Evolutionary conservation across 64 coral and sea anemone species (phyloP).

Genomic region (Stichodactyla mertensii): DNA sequence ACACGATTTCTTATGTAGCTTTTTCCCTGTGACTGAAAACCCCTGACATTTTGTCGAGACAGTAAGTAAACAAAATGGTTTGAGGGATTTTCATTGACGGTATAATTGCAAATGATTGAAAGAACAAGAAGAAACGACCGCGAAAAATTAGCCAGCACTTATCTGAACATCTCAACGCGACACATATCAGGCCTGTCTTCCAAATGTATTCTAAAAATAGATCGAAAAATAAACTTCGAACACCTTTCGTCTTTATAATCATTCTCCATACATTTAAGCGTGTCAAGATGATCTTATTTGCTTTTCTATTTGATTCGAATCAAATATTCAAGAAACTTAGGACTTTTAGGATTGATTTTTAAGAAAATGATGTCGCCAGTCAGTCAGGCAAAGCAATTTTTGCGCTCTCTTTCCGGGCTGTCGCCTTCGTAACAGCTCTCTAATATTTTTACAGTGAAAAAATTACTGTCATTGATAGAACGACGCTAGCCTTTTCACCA

Average conservation of each 20-base stretch:
- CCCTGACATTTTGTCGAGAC: not conserved
- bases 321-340: not conserved
- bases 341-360: not conserved
- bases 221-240: not conserved
- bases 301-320: not conserved
- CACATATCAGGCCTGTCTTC: not conserved
- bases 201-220: constrained; percentile 12
- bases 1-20: not conserved
- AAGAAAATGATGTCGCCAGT: not conserved
- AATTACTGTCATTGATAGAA: constrained; percentile 1
- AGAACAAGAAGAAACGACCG: constrained; percentile 2
- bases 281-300: too few species aligned
- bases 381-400: not conserved
- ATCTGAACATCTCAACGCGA: not conserved
- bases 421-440: not conserved
- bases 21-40: not conserved
- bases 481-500: not conserved
- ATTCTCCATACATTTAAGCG: not conserved
- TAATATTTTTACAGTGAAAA: not conserved
- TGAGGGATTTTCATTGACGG: not conserved
- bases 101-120: not conserved
- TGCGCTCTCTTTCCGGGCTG: not conserved
- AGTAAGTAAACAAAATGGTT: not conserved
- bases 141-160: constrained; percentile 7
- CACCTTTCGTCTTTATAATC: not conserved